Percentiles rank a stretch among this genome's conserved stretches.
Evolutionary conservation across 2,797 vertebrate species (phyloP).

Genomic region (Myripristis murdjan): DNA sequence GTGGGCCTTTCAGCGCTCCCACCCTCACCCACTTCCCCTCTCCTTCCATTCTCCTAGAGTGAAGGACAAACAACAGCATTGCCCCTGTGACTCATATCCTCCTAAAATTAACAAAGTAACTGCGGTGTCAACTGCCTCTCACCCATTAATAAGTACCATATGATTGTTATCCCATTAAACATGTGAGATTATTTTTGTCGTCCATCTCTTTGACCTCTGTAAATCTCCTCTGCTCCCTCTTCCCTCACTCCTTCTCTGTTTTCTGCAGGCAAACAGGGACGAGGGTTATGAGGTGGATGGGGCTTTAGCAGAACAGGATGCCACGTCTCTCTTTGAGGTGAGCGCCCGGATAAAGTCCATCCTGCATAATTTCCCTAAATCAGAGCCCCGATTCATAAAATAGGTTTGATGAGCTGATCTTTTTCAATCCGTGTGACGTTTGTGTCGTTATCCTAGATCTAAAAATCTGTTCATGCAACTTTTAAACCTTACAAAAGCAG

Average conservation of each 20-base stretch:
- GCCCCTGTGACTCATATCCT: conserved; percentile 59
- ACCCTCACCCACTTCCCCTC: conserved; percentile 49
- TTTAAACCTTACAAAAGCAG: too few relatives aligned
- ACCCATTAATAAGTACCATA: conserved; percentile 44
- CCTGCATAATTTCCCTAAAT: conserved; percentile 5
- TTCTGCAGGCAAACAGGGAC: conserved; percentile 89
- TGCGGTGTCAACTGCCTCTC: conserved; percentile 12
- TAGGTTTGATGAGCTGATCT: background rate
- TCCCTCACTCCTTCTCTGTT: conserved; percentile 1
- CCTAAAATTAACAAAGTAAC: background rate
- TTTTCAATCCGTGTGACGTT: conserved; percentile 20
- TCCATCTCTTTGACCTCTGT: conserved; percentile 36
- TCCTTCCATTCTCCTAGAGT: conserved; percentile 39
- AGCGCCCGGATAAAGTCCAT: conserved; percentile 27
- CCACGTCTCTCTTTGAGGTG: conserved; percentile 92
- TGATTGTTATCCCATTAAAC: conserved; percentile 48
- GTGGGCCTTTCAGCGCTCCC: conserved; percentile 32
- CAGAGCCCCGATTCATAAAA: background rate
- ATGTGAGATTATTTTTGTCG: conserved; percentile 38
- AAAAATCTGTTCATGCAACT: conserved; percentile 10
- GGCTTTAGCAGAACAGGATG: conserved; percentile 90
- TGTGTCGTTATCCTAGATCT: conserved; percentile 25
- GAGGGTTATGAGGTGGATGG: conserved; percentile 90
- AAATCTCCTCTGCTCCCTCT: background rate
- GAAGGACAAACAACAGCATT: conserved; percentile 37